Base-by-base conservation (phyloP, 2,888 invertebrate species). In the Pachliopta kotzebuea region DNA sequence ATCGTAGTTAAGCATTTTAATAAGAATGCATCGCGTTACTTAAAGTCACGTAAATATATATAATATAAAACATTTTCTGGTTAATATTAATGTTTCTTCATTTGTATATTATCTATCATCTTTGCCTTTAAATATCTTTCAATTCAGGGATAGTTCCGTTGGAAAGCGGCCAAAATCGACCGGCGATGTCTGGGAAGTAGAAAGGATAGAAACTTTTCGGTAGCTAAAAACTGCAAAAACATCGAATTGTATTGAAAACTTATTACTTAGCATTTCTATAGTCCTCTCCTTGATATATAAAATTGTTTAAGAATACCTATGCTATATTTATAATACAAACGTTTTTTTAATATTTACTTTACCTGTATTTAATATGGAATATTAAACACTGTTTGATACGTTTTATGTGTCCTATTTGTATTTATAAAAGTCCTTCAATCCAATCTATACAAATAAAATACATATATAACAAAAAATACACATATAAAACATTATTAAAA, bases 81-180 rank as follows among this genome's bases (percentile, higher is more conserved):
- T 23, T 23, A 17, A 24, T 21, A 54, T n/a, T n/a, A 29, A 11
- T 26, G 50, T 55, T 56, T 23, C 23, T 52, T 26, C 18, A 50
- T 21, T 50, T 62, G 49, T 31, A 62, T 7, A 24, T 37, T 50
- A 56, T 62, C 62, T 50, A 56, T 62, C 62, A 52, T 56, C 58
- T 57, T 57, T 58, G 53, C 58, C 54, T 45, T 58, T 29, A 26
- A 53, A 63, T 63, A n/a, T 26, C 26, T 54, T 45, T 53, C 60
- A 52, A 60, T 60, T 49, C 63, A 49, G 20, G 31, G 23, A 49
- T 53, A 54, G 58, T 21, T 18, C 21, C 24, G 37, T 63, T 63
- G 63, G 63, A 63, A 49, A n/a, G 18, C n/a, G 54, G 63, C 63
- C 63, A 63, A 55, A 54, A 63, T 58, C 54, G 63, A 63, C 31